A percentile compares a stretch with the other conserved stretches of the same genome.
These are phyloP conservation scores for Ametastegia equiseti DNA, from an alignment of 2,888 invertebrate species.

Conservation along the genomic window DNA sequence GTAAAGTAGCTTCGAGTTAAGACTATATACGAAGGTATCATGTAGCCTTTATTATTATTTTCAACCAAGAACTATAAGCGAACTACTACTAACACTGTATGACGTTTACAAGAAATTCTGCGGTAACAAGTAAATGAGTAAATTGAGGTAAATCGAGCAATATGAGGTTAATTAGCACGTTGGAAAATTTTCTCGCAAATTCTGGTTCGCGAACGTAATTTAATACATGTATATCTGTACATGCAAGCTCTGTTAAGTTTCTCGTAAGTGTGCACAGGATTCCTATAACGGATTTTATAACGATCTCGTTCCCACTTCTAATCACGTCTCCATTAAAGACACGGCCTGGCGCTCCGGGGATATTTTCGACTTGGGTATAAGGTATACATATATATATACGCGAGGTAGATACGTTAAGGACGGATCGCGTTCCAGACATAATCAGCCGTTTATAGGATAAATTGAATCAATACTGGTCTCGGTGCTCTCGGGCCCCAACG, in stretches of 20 bases:
- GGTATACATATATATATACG: neutral
- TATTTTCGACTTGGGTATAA: slow-evolving; percentile 48
- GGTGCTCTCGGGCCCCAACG: neutral
- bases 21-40: slow-evolving; percentile 41
- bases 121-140: too few species aligned
- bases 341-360: slow-evolving; percentile 49
- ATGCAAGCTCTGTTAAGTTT: neutral
- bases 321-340: slow-evolving; percentile 61
- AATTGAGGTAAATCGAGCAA: too few species aligned
- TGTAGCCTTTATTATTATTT: slow-evolving; percentile 19
- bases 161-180: too few species aligned
- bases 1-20: too few species aligned
- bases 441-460: slow-evolving; percentile 71
- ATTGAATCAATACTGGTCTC: slow-evolving; percentile 69
- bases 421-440: slow-evolving; percentile 54
- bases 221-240: too few species aligned
- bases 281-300: slow-evolving; percentile 45
- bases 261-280: neutral
- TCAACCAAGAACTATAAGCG: neutral
- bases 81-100: too few species aligned
- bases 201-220: too few species aligned
- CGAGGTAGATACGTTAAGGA: neutral
- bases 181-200: too few species aligned
- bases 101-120: too few species aligned
- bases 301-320: slow-evolving; percentile 61